Evolutionary conservation across 2,113 vertebrate genomes (phyloP).

Genomic region (Festucalex cinctus): DNA sequence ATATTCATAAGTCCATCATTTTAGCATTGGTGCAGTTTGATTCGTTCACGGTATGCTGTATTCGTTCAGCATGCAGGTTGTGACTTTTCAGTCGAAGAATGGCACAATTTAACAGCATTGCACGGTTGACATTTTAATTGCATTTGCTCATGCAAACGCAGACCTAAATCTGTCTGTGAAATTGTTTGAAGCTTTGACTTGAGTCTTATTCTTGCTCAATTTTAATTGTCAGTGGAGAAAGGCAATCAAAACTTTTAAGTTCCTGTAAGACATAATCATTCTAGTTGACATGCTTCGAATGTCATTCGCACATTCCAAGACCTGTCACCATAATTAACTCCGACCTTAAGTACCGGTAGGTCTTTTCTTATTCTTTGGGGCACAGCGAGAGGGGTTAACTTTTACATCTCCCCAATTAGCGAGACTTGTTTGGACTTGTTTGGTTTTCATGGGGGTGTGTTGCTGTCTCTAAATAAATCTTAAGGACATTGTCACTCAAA

Average conservation of each 20-base stretch:
- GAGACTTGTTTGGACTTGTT: conserved; percentile 86
- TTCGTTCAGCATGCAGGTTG: background rate
- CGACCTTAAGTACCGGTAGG: background rate
- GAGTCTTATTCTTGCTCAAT: no score
- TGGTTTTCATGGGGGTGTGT: conserved; percentile 86
- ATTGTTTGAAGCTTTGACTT: no score
- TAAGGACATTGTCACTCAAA: conserved; percentile 84
- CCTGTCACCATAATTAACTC: background rate
- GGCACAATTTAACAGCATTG: no score
- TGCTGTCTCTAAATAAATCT: conserved; percentile 82
- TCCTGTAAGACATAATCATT: no score
- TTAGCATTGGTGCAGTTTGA: conserved; percentile 13
- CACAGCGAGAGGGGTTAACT: conserved; percentile 68
- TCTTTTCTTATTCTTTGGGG: background rate
- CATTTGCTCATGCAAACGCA: no score
- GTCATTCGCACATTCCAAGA: conserved; percentile 31
- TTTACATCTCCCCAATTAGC: conserved; percentile 71
- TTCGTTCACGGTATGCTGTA: background rate
- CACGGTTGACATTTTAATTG: no score
- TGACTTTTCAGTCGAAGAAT: no score
- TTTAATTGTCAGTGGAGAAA: no score
- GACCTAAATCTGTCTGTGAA: no score
- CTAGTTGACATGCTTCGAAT: conserved; percentile 65
- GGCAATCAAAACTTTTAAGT: no score
- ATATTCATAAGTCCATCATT: conserved; percentile 8